Percentiles rank a stretch among this genome's conserved stretches.
Evolutionary conservation across 2,113 vertebrate species (phyloP).

Genomic region (Microcebus murinus): DNA sequence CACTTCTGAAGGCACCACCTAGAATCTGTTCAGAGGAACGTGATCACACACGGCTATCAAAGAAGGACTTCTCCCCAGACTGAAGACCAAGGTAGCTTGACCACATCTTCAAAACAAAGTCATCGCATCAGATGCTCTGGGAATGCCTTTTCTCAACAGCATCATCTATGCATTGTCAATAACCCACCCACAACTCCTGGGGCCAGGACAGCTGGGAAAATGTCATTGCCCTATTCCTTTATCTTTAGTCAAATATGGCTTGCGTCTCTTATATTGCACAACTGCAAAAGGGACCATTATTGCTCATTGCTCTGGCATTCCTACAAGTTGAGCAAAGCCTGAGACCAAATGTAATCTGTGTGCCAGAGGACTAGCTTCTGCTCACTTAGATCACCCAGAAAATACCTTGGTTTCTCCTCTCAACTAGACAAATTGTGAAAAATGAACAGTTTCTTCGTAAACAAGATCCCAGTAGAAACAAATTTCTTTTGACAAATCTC

Average conservation of each 20-base stretch:
- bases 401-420: background rate
- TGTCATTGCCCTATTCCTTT: background rate
- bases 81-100: background rate
- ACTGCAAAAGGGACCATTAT: constrained; percentile 61
- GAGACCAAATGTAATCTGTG: background rate
- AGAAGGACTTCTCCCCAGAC: background rate
- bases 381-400: background rate
- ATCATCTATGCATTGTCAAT: background rate
- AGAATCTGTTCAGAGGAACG: background rate
- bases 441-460: background rate
- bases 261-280: constrained; percentile 69
- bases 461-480: background rate
- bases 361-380: background rate
- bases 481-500: background rate
- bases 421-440: background rate
- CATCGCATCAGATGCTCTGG: background rate
- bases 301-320: constrained; percentile 67
- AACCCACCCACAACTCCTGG: background rate
- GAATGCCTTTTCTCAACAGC: background rate
- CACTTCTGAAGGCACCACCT: background rate
- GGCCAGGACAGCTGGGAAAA: background rate
- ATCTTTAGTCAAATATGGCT: constrained; percentile 64
- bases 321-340: background rate
- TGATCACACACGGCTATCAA: background rate
- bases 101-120: background rate